Percentiles rank a stretch among this genome's conserved stretches.
phyloP scores from a whole-genome alignment of 2,113 vertebrate genomes.

The Etia nguti region DNA sequence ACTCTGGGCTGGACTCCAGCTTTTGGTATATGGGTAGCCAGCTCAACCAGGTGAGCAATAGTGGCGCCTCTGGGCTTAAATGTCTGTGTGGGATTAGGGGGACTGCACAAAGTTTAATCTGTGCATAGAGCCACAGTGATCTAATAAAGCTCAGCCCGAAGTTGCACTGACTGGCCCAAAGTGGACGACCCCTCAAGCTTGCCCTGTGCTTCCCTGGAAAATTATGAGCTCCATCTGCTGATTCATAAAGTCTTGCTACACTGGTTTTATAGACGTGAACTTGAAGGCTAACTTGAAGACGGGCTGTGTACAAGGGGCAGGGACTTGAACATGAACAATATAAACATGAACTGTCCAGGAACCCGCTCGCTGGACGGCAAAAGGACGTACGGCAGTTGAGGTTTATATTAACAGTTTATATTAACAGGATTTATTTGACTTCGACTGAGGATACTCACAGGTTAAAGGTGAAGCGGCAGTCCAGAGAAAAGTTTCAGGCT shows the following conservation, averaged over 20 bases:
- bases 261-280: not conserved
- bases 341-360: too few species aligned
- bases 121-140: not conserved
- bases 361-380: too few species aligned
- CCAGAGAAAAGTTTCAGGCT: too few species aligned
- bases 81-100: not conserved
- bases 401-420: too few species aligned
- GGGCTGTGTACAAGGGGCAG: too few species aligned
- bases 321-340: too few species aligned
- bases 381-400: too few species aligned
- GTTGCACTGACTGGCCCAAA: not conserved
- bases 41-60: not conserved
- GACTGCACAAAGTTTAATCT: not conserved
- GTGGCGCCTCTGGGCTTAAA: not conserved
- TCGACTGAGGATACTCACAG: not conserved
- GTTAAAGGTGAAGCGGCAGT: too few species aligned
- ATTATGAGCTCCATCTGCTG: not conserved
- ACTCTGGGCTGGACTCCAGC: fast-evolving
- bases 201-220: too few species aligned
- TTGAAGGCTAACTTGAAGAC: not conserved
- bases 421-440: too few species aligned
- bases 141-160: fast-evolving
- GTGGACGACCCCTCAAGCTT: not conserved
- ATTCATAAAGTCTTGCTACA: not conserved
- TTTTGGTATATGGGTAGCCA: not conserved